phyloP scores from a whole-genome alignment of 1,140 invertebrate species.

The Monomorium pharaonis region DNA sequence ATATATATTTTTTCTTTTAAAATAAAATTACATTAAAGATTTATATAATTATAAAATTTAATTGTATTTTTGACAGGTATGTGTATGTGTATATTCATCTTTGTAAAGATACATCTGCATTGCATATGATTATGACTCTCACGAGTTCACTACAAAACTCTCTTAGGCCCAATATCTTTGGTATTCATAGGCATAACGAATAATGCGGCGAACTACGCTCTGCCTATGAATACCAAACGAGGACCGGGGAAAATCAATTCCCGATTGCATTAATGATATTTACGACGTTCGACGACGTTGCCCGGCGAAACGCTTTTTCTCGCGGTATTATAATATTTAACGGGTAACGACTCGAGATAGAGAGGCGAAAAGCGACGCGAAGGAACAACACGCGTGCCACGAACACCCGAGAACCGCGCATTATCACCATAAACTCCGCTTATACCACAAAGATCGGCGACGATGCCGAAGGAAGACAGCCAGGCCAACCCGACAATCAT shows the following conservation, averaged over 20 bases:
- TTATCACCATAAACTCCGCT: conserved; percentile 51
- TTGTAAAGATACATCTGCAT: not conserved
- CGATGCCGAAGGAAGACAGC: conserved; percentile 34
- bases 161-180: conserved; percentile 18
- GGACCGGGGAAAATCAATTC: conserved; percentile 42
- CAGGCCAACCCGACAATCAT: conserved; percentile 78
- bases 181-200: conserved; percentile 25
- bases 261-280: conserved; percentile 36
- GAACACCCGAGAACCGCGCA: conserved; percentile 18
- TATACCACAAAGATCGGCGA: conserved; percentile 61
- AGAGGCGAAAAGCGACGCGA: conserved; percentile 57
- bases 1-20: not conserved
- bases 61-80: not conserved
- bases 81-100: too few relatives aligned
- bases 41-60: not conserved
- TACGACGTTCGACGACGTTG: not conserved
- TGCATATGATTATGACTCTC: not conserved
- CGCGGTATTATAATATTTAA: conserved; percentile 44
- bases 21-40: not conserved
- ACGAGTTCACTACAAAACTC: not conserved
- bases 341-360: conserved; percentile 36
- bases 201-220: conserved; percentile 8
- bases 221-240: conserved; percentile 38
- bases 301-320: not conserved
- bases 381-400: conserved; percentile 60